A percentile compares a stretch with the other conserved stretches of the same genome.
These are phyloP conservation scores for Actinopyga echinites DNA, from an alignment of 53 echinoderm and acorn worm species.

Conservation along the genomic window DNA sequence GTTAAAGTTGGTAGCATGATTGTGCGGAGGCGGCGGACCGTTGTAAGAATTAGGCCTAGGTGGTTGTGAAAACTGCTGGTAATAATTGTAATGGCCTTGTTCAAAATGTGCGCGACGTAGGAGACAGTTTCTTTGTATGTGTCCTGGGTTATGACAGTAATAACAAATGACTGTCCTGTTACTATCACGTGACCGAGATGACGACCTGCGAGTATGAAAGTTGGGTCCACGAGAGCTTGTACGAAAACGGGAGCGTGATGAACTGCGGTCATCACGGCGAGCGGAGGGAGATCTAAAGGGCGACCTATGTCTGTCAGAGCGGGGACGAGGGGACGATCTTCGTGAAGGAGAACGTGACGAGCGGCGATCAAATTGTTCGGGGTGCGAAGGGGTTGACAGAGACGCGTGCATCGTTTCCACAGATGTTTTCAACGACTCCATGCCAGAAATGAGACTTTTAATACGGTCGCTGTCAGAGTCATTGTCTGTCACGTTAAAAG, in stretches of 20 bases:
- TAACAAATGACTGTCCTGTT: not conserved
- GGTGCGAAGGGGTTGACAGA: not conserved
- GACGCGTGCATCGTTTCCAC: not conserved
- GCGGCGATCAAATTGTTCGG: not conserved
- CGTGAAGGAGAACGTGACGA: not conserved
- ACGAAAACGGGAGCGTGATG: too few relatives aligned
- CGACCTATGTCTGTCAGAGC: not conserved
- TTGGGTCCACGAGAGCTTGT: too few relatives aligned
- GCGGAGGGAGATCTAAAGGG: not conserved
- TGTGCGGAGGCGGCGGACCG: not conserved
- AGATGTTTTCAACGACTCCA: not conserved
- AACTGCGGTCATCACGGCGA: conserved; percentile 6
- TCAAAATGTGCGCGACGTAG: not conserved
- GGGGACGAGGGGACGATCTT: not conserved
- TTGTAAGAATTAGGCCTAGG: not conserved
- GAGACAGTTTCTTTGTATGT: not conserved
- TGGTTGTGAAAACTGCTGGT: too few relatives aligned
- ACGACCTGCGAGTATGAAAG: too few relatives aligned
- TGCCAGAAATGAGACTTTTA: too few relatives aligned
- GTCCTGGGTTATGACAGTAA: not conserved
- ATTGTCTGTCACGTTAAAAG: too few relatives aligned
- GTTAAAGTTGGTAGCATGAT: not conserved
- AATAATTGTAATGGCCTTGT: too few relatives aligned
- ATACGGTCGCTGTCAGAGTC: too few relatives aligned
- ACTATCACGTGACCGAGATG: not conserved